phyloP scores from a whole-genome alignment of 2,888 invertebrate species.

The Antheraea yamamai region DNA sequence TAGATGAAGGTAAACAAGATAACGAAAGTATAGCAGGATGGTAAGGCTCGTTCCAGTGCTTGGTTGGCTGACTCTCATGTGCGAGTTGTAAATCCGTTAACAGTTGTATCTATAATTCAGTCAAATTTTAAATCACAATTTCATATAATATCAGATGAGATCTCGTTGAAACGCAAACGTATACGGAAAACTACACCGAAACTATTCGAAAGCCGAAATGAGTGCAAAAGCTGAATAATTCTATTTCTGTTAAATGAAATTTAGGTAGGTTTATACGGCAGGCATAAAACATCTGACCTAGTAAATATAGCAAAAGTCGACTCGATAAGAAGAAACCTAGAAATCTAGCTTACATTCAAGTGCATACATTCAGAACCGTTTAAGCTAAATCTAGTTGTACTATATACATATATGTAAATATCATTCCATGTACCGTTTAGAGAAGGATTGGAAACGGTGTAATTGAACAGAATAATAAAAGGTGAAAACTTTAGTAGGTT shows the following conservation, averaged over 20 bases:
- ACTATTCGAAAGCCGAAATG: background rate
- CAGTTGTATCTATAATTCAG: background rate
- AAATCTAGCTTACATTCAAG: constrained; percentile 14
- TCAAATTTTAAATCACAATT: background rate
- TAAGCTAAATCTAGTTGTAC: background rate
- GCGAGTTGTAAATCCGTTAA: background rate
- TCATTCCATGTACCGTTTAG: background rate
- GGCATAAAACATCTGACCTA: constrained; percentile 7
- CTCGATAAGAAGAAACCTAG: constrained; percentile 15
- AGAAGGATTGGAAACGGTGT: background rate
- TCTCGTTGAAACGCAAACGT: background rate
- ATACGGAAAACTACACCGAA: background rate
- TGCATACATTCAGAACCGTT: background rate
- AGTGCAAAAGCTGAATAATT: constrained; percentile 4
- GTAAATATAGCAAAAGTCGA: background rate
- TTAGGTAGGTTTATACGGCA: background rate
- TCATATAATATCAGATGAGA: background rate
- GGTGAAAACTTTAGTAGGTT: background rate
- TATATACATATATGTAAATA: constrained; percentile 1
- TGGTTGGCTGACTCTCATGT: background rate
- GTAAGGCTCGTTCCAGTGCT: too few species aligned
- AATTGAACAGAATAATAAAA: background rate
- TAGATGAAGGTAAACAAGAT: too few species aligned
- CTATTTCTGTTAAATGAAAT: constrained; percentile 11
- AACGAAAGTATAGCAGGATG: too few species aligned